Base-by-base conservation (phyloP, 2,888 invertebrate species). In the Cordilura impudica region DNA sequence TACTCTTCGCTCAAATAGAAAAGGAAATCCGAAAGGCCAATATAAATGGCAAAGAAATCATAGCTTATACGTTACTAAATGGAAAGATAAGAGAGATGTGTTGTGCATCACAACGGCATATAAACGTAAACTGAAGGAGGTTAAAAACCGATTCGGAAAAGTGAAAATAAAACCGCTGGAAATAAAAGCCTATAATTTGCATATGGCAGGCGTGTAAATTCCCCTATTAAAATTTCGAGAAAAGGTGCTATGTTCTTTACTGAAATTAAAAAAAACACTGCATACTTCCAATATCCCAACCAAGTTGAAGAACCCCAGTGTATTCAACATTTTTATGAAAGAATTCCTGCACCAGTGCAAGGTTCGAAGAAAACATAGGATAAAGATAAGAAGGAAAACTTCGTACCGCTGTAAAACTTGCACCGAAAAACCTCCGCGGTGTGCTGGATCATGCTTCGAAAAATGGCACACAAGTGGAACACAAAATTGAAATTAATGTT, bases 381-480 rank as follows among this genome's bases (percentile, higher is more conserved):
- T 56, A 56, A 35, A 73, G 63, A 77, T 39, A 56, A 58, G 54
- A 49, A 35, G 45, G n/a, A 45, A 73, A 81, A 21, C 45, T 51
- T 23, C 47, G 14, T 53, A 21, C 61, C 66, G 51, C 23, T 66
- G 66, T 66, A 66, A 66, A 31, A 35, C 39, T 18, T 53, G 66
- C 49, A 35, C 23, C 12, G 21, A 66, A 8, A 66, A 49, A 43
- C 66, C 66, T 53, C 39, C 66, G 1, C 66, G 51, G n/a, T 53
- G 51, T 31, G 49, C 51, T 49, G 53, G 66, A 49, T 18, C 45
- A 23, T 54, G 54, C 12, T 53, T 67, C 45, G 53, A 67, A 67
- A 67, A 67, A 23, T 67, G 67, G 54, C 67, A 53, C 12, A 53
- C 67, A 54, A 61, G n/a, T n/a, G n/a, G n/a, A n/a, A n/a, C n/a